These are phyloP conservation scores for Tetramorium simillimum DNA, from an alignment of 1,140 invertebrate species.

Conservation along the genomic window DNA sequence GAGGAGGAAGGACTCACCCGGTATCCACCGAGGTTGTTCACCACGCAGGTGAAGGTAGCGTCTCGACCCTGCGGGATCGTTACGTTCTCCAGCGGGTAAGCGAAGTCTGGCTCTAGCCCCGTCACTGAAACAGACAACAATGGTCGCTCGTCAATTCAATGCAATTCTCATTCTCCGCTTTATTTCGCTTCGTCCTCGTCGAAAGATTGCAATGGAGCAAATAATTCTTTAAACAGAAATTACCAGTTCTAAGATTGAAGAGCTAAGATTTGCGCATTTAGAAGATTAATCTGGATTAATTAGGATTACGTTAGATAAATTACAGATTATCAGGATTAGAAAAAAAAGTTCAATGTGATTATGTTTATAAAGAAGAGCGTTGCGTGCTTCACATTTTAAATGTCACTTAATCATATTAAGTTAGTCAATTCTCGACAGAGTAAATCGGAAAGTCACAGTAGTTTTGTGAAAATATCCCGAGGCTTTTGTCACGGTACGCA, in stretches of 20 bases:
- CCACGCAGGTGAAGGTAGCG: conserved; percentile 95
- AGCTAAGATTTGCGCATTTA: background rate
- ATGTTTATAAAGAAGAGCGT: background rate
- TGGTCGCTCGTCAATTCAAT: background rate
- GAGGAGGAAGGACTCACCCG: conserved; percentile 96
- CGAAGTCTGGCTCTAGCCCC: conserved; percentile 93
- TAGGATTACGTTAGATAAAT: background rate
- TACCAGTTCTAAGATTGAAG: background rate
- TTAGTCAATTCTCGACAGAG: background rate
- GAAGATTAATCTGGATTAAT: background rate
- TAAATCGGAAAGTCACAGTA: conserved; percentile 28
- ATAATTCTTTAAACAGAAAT: background rate
- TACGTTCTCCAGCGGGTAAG: conserved; percentile 93
- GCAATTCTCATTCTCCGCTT: background rate
- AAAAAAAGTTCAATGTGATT: background rate
- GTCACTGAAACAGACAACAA: conserved; percentile 83
- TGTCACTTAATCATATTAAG: background rate
- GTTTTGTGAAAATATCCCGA: conserved; percentile 45
- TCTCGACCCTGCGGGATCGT: conserved; percentile 94
- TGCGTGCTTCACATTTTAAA: background rate
- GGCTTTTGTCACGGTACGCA: conserved; percentile 23
- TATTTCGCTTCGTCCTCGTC: background rate
- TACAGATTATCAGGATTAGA: background rate
- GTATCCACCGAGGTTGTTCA: conserved; percentile 96
- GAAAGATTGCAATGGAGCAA: background rate